Percentiles rank a stretch among this genome's conserved stretches.
Evolutionary conservation across 2,113 vertebrate species (phyloP).

Genomic region (Tupaia tana): DNA sequence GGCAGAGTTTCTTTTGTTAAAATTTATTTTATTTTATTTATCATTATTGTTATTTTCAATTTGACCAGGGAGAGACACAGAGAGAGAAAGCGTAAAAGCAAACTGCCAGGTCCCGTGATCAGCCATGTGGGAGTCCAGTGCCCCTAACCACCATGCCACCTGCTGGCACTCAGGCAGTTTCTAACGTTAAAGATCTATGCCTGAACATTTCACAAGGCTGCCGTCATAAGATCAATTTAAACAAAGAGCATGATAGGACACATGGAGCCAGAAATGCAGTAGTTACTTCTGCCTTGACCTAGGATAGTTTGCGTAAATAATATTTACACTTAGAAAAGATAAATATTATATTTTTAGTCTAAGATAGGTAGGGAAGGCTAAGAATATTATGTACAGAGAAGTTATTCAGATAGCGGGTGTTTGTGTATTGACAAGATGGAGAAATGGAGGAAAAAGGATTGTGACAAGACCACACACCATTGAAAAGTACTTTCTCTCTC

Average conservation of each 20-base stretch:
- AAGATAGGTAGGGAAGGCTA: background rate
- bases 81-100: too few relatives aligned
- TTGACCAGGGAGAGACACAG: too few relatives aligned
- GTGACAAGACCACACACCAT: too few relatives aligned
- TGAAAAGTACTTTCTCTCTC: too few relatives aligned
- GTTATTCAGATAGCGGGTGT: background rate
- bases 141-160: too few relatives aligned
- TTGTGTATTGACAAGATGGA: too few relatives aligned
- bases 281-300: background rate
- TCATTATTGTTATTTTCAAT: too few relatives aligned
- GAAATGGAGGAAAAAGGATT: too few relatives aligned
- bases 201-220: background rate
- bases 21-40: too few relatives aligned
- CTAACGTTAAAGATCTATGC: background rate
- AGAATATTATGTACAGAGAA: background rate
- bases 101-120: too few relatives aligned
- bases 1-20: background rate
- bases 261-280: fast-evolving
- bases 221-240: background rate
- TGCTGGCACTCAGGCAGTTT: background rate
- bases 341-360: background rate
- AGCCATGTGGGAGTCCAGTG: too few relatives aligned
- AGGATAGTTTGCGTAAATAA: background rate
- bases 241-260: background rate
- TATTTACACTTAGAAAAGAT: background rate